Base-by-base conservation (phyloP, 2,113 vertebrate species). In the Burhinus bistriatus region DNA sequence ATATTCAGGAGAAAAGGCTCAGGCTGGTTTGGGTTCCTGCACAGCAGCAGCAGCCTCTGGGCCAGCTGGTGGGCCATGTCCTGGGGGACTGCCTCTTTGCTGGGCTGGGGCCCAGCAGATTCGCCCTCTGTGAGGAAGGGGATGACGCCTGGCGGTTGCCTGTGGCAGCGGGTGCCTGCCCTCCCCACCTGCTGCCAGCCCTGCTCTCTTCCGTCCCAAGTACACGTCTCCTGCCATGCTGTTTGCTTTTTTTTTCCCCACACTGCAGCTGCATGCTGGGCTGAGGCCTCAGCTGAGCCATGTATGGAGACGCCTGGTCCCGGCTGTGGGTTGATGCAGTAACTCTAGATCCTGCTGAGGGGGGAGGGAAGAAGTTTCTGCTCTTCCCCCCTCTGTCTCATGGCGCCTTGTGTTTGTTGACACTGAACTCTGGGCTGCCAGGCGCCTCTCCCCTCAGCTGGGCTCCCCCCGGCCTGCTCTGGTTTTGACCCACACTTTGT, bases 21-120 rank as follows among this genome's bases (percentile, higher is more conserved):
- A 17, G 9, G 12, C 13, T 2, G 3, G 0, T 8, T 36, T 17
- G 79, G 26, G 11, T 22, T 52, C 59, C 36, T 36, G 47, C 0
- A n/a, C n/a, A n/a, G 1, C 36, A 8, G 22, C 40, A 38, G 65
- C 22, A 26, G 23, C 21, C 15, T 15, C 18, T 40, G 47, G 14
- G 32, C 47, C 2, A 5, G 34, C 49, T 5, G 1, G 25, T 1
- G 3, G 58, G n/a, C 26, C 1, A 3, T 18, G 42, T 44, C 22
- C 49, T 1, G 4, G 11, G 65, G 38, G 9, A 18, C 38, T 66
- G 52, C 32, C 52, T 23, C 21, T 17, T 42, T 1, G 3, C 47
- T 25, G 16, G 62, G 51, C 61, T 1, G 9, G 29, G 32, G 15
- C 51, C n/a, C 30, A 11, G 12, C 0, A 2, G 9, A 7, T 38